Evolutionary conservation across 2,113 vertebrate species (phyloP).

Genomic region (Nematolebias whitei): DNA sequence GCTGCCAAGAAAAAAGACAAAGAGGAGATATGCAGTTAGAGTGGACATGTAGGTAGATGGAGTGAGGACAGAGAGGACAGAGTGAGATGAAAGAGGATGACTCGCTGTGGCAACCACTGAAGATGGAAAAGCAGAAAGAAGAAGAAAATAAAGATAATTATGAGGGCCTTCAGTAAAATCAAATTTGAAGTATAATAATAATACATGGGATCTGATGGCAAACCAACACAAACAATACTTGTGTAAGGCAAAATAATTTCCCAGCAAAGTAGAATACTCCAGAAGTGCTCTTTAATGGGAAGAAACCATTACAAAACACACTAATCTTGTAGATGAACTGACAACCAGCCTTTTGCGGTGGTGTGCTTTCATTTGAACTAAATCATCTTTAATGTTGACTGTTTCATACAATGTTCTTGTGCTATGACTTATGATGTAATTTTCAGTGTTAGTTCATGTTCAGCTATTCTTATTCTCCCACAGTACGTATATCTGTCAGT

Average conservation of each 20-base stretch:
- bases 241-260: constrained; percentile 42
- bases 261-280: constrained; percentile 19
- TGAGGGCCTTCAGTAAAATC: neutral
- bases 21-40: no score
- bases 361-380: constrained; percentile 31
- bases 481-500: constrained; percentile 24
- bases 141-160: no score
- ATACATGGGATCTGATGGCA: neutral
- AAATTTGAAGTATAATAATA: neutral
- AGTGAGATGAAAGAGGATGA: no score
- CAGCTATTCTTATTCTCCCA: constrained; percentile 21
- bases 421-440: constrained; percentile 15
- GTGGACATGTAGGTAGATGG: no score
- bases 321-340: constrained; percentile 26
- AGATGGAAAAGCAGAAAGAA: no score
- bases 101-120: no score
- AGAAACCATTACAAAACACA: constrained; percentile 18
- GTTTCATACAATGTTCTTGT: constrained; percentile 15
- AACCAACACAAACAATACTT: constrained; percentile 24
- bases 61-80: no score
- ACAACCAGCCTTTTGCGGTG: constrained; percentile 32
- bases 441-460: constrained; percentile 2
- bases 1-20: no score
- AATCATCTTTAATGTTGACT: constrained; percentile 40
- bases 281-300: constrained; percentile 35